Evolutionary conservation across 2,888 invertebrate species (phyloP).

Genomic region (Julus scanicus): DNA sequence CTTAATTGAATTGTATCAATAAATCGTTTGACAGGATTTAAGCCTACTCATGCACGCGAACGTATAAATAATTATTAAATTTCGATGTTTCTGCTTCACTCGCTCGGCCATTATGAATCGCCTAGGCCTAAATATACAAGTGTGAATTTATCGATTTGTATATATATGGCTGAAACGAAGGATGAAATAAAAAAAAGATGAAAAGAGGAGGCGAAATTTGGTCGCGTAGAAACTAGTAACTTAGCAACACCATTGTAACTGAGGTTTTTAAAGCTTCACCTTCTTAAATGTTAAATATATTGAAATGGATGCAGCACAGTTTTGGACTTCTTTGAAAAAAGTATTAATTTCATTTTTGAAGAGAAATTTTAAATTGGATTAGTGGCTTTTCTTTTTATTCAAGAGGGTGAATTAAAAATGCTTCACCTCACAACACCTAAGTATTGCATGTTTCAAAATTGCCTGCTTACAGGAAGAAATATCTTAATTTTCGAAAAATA

Average conservation of each 20-base stretch:
- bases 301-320: too few species aligned
- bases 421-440: too few species aligned
- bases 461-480: too few species aligned
- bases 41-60: not conserved
- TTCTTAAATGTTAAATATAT: not conserved
- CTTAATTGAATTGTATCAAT: not conserved
- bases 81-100: constrained; percentile 8
- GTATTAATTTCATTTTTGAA: too few species aligned
- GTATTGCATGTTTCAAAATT: too few species aligned
- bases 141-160: constrained; percentile 30
- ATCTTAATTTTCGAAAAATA: too few species aligned
- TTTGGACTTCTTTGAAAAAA: too few species aligned
- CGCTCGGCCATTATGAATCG: not conserved
- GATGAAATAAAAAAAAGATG: too few species aligned
- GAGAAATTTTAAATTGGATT: too few species aligned
- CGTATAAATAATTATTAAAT: constrained; percentile 7
- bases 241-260: constrained; percentile 14
- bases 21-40: not conserved
- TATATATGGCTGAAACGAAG: not conserved
- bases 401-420: too few species aligned
- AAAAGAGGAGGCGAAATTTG: not conserved
- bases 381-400: too few species aligned
- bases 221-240: constrained; percentile 19
- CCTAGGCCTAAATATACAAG: not conserved
- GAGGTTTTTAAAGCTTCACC: not conserved